Evolutionary conservation across 2,797 vertebrate genomes (phyloP), one percentile per base, ranked within the genome.

Genomic region (Pyrocephalus nanus): DNA sequence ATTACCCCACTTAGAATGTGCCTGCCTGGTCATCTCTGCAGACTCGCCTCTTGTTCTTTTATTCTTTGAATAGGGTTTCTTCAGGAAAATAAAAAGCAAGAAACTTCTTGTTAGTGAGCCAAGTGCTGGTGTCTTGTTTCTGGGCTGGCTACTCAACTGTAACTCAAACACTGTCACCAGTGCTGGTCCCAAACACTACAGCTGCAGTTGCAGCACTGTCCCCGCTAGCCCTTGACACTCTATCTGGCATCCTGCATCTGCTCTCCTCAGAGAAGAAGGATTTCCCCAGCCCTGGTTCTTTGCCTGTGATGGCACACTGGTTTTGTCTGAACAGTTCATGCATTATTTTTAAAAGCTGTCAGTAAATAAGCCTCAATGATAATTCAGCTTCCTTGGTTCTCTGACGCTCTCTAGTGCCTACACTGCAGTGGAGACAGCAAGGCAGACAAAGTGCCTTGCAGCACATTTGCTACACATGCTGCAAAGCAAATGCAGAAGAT

Each of bases 401-500:
- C 94, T 93, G 83, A 88, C 67, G 94, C 95, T 96, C 95, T 87
- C 96, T 95, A 92, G 93, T 92, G 92, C 92, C 91, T 88, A 64
- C 66, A 50, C 85, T 15, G 27, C 40, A 82, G 48, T 8, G 70
- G 32, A 95, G 79, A 66, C 47, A 64, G 89, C 51, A 55, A 78
- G 69, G 75, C 91, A 94, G 50, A 69, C 51, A 61, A 91, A 69
- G 12, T 5, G 58, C 75, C 78, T 55, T 21, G 34, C 61, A 69
- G 47, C 7, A 5, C 38, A 7, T 45, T 60, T 64, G 74, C 79
- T 66, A 82, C 50, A 81, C 60, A 38, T 0, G 0, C 72, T 71
- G 50, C 66, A 78, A 78, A 77, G 82, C 42, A 64, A 76, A 55
- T 1, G n/a, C 76, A 66, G 67, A 66, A 74, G 45, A 45, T 0